Evolutionary conservation across 2,113 vertebrate species (phyloP).

Genomic region (Lampris megalopsis): DNA sequence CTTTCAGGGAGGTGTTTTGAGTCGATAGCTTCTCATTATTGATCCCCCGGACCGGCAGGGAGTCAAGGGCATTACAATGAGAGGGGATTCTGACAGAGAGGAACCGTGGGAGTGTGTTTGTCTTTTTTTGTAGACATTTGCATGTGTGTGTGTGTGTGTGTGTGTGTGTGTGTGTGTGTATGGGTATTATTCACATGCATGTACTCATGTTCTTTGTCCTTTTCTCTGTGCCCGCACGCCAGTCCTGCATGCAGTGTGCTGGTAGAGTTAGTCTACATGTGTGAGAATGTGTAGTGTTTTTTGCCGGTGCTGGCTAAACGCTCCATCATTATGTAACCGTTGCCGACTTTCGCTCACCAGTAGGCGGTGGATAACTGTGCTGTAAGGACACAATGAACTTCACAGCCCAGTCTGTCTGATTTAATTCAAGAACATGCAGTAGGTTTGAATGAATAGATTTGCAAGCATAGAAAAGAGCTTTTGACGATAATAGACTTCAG

Average conservation of each 20-base stretch:
- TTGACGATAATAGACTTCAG: too few species aligned
- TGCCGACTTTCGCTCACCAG: conserved; percentile 35
- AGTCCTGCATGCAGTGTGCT: background rate
- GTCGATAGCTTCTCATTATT: conserved; percentile 24
- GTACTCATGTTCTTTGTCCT: background rate
- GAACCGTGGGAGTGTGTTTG: too few species aligned
- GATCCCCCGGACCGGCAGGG: conserved; percentile 1
- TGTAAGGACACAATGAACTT: conserved; percentile 22
- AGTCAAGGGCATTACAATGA: conserved; percentile 11
- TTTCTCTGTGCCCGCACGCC: too few species aligned
- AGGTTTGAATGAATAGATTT: conserved; percentile 3
- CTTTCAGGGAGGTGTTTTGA: conserved; percentile 34
- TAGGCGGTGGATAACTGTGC: conserved; percentile 16
- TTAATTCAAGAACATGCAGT: background rate
- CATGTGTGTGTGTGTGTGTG: conserved; percentile 9
- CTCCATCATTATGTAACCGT: conserved; percentile 18
- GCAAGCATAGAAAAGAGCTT: background rate
- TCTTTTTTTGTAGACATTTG: background rate
- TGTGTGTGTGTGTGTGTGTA: background rate
- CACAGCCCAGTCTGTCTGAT: conserved; percentile 29
- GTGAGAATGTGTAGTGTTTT: conserved; percentile 12
- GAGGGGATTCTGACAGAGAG: conserved; percentile 1
- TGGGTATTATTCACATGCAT: background rate
- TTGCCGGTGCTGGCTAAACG: background rate
- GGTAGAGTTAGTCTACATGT: background rate